Evolutionary conservation across 2,888 invertebrate species (phyloP).

Genomic region (Thereva nobilitata): DNA sequence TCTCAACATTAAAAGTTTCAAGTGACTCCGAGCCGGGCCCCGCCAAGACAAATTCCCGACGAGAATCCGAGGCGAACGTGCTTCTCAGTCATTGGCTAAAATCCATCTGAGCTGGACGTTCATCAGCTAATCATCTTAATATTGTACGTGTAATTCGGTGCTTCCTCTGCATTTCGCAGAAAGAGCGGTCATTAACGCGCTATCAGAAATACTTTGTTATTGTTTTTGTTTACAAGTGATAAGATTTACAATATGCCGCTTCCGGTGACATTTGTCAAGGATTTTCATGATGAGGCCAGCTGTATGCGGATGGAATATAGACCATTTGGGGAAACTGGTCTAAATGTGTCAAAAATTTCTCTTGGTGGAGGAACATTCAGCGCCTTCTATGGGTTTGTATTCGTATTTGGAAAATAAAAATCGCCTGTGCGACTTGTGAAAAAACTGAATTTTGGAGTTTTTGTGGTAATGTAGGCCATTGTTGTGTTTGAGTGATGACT

Average conservation of each 20-base stretch:
- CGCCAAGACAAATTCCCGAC: too few relatives aligned
- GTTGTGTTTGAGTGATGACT: background rate
- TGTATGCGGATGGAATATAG: slow-evolving; percentile 74
- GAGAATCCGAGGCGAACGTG: too few relatives aligned
- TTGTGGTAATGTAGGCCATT: background rate
- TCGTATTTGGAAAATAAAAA: background rate
- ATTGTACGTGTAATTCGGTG: too few relatives aligned
- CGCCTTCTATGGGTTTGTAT: slow-evolving; percentile 68
- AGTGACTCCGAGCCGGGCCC: too few relatives aligned
- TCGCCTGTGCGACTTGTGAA: background rate
- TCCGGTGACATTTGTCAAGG: slow-evolving; percentile 67
- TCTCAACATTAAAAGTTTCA: too few relatives aligned
- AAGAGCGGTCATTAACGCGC: too few relatives aligned
- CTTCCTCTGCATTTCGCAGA: too few relatives aligned
- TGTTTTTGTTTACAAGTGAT: too few relatives aligned
- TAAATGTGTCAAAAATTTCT: slow-evolving; percentile 72
- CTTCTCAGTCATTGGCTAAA: too few relatives aligned
- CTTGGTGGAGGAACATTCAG: slow-evolving; percentile 78
- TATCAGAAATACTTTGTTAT: too few relatives aligned
- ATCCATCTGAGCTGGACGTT: too few relatives aligned
- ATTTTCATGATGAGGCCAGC: slow-evolving; percentile 66
- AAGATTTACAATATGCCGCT: slow-evolving; percentile 36
- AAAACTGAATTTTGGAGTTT: background rate
- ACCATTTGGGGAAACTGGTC: slow-evolving; percentile 70
- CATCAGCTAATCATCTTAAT: too few relatives aligned